Evolutionary conservation across 2,888 invertebrate species (phyloP).

Genomic region (Netelia virgata): DNA sequence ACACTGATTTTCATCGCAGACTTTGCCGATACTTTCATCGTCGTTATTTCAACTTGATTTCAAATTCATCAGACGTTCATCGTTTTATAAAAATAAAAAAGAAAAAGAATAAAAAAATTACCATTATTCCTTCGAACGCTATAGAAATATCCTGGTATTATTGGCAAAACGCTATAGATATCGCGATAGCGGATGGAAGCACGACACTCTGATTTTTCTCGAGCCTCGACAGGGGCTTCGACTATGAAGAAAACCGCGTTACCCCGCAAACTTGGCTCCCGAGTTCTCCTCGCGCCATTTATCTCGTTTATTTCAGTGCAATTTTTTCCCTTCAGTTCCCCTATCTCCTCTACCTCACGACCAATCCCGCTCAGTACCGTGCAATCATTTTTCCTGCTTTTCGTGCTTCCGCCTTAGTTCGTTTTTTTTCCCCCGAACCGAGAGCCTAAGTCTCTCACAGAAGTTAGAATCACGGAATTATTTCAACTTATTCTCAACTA

Average conservation of each 20-base stretch:
- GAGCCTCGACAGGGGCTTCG: neutral
- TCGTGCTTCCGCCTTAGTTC: slow-evolving; percentile 17
- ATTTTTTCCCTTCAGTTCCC: slow-evolving; percentile 37
- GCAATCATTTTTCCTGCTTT: slow-evolving; percentile 53
- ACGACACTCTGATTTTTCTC: slow-evolving; percentile 39
- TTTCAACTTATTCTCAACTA: slow-evolving; percentile 11
- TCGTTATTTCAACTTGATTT: neutral
- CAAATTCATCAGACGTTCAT: neutral
- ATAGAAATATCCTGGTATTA: neutral
- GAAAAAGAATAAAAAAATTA: too few species aligned
- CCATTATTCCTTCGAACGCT: too few species aligned
- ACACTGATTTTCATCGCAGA: neutral
- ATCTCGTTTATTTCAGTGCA: slow-evolving; percentile 51
- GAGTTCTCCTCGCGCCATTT: slow-evolving; percentile 33
- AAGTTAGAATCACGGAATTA: slow-evolving; percentile 3
- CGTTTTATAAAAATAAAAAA: neutral
- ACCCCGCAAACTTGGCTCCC: slow-evolving; percentile 29
- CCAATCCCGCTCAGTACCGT: slow-evolving; percentile 19
- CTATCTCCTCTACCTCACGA: neutral
- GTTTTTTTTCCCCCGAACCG: slow-evolving; percentile 9
- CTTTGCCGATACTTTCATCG: neutral
- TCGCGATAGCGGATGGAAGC: neutral
- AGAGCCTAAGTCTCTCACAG: neutral
- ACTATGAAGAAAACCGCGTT: slow-evolving; percentile 20
- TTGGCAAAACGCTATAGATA: neutral